Evolutionary conservation across 2,797 vertebrate genomes (phyloP).

Genomic region (Morus bassanus): DNA sequence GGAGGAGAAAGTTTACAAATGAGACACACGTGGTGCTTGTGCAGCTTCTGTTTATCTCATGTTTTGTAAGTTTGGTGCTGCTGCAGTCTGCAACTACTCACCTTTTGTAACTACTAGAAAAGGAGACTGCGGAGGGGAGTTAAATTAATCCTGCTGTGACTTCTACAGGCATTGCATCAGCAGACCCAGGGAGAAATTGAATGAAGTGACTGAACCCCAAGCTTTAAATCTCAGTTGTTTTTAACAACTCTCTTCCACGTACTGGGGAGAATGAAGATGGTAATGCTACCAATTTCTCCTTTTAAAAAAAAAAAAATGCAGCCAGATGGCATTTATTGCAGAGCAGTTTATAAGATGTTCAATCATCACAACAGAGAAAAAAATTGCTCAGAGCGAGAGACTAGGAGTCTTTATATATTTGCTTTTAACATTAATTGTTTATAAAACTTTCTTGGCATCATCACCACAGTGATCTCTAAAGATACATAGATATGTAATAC

Average conservation of each 20-base stretch:
- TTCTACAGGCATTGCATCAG: not conserved
- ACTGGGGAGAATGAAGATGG: not conserved
- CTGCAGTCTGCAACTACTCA: not conserved
- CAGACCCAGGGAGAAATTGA: not conserved
- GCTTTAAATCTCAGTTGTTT: not conserved
- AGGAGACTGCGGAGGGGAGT: not conserved
- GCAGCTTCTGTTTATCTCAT: not conserved
- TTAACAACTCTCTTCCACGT: not conserved
- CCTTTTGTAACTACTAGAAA: not conserved
- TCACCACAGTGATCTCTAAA: not conserved
- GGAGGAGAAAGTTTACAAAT: not conserved
- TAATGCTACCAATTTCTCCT: not conserved
- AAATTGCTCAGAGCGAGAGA: not conserved
- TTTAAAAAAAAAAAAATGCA: not conserved
- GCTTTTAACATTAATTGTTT: not conserved
- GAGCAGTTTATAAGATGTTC: not conserved
- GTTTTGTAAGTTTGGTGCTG: not conserved
- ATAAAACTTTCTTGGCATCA: not conserved
- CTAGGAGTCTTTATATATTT: not conserved
- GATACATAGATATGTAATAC: not conserved
- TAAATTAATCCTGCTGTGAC: not conserved
- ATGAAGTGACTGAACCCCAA: not conserved
- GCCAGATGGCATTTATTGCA: not conserved
- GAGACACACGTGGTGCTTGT: not conserved
- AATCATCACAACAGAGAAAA: not conserved